Evolutionary conservation across 2,113 vertebrate species (phyloP).

Genomic region (Pycnonotus jocosus): DNA sequence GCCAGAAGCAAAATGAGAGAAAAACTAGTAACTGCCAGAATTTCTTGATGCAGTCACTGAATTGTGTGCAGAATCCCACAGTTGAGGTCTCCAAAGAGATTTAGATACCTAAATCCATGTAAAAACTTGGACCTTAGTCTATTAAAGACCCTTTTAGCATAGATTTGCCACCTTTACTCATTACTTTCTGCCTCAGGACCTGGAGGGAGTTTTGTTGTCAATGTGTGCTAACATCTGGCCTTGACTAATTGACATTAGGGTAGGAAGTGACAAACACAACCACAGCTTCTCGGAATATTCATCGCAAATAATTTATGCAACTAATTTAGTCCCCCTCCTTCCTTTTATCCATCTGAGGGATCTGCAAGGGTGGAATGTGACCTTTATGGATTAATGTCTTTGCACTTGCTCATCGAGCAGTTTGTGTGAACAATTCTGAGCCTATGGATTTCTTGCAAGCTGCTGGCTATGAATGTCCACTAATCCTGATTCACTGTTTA

Average conservation of each 20-base stretch:
- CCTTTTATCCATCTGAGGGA: not conserved
- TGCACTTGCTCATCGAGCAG: not conserved
- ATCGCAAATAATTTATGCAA: constrained; percentile 41
- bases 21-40: not conserved
- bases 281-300: not conserved
- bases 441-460: constrained; percentile 23
- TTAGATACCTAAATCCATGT: not conserved
- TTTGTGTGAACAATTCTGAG: constrained; percentile 9
- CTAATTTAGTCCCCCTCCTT: not conserved
- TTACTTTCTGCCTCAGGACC: constrained; percentile 1
- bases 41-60: not conserved
- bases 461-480: constrained; percentile 14
- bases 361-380: not conserved
- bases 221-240: constrained; percentile 33
- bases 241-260: constrained; percentile 37
- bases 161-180: not conserved
- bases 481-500: constrained; percentile 27
- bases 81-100: not conserved
- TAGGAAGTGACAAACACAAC: constrained; percentile 27
- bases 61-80: not conserved
- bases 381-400: constrained; percentile 27
- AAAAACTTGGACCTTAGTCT: not conserved
- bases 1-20: not conserved
- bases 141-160: constrained; percentile 23
- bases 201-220: constrained; percentile 2